phyloP scores from a whole-genome alignment of 1,140 invertebrate genomes.

The Trichonephila clavipes region DNA sequence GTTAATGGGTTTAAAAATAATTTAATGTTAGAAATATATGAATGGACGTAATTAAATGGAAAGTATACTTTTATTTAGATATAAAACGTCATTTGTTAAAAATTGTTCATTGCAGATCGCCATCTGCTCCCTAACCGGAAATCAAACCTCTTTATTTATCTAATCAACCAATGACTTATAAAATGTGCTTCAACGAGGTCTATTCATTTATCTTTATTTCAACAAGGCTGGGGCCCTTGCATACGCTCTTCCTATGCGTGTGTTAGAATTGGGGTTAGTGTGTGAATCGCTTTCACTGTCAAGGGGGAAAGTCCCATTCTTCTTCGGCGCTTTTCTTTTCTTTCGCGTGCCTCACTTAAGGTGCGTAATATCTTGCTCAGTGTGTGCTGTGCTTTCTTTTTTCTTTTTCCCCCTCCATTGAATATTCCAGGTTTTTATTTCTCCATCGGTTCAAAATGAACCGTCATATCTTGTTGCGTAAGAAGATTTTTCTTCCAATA shows the following conservation, averaged over 20 bases:
- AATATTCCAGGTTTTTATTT: not conserved
- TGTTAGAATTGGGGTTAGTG: constrained; percentile 15
- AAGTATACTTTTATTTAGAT: too few relatives aligned
- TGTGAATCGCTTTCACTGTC: constrained; percentile 33
- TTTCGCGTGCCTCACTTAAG: constrained; percentile 8
- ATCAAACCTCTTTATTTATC: not conserved
- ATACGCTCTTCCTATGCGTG: not conserved
- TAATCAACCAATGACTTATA: not conserved
- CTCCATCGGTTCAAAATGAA: not conserved
- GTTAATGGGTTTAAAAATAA: too few relatives aligned
- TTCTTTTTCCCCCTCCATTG: not conserved
- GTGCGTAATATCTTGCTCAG: constrained; percentile 19
- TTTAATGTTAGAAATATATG: too few relatives aligned
- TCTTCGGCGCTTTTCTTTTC: constrained; percentile 13
- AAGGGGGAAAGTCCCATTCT: constrained; percentile 23
- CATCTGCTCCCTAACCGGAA: not conserved
- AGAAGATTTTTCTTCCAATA: not conserved
- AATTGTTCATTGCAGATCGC: too few relatives aligned
- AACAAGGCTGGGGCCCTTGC: not conserved
- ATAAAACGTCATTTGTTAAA: too few relatives aligned
- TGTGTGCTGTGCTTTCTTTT: not conserved
- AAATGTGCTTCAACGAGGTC: not conserved
- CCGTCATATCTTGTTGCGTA: not conserved
- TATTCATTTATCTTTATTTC: constrained; percentile 14
- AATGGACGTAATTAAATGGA: too few relatives aligned